Evolutionary conservation across 2,113 vertebrate species (phyloP).

Genomic region (Xenopus borealis): DNA sequence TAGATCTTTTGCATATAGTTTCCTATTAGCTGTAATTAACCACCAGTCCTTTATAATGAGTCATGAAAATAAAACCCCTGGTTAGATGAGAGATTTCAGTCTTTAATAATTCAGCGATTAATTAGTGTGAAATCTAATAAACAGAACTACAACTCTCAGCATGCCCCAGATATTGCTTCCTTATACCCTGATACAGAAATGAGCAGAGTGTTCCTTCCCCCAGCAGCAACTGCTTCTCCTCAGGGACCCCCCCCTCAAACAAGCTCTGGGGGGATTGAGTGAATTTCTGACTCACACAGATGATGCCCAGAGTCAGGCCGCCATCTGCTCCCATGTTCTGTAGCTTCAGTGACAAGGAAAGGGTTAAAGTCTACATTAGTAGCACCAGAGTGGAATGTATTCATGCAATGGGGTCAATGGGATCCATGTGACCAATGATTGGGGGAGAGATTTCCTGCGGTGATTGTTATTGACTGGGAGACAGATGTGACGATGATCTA

Average conservation of each 20-base stretch:
- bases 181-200: no score
- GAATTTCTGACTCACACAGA: background rate
- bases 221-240: no score
- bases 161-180: no score
- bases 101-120: no score
- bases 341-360: background rate
- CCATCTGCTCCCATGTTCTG: background rate
- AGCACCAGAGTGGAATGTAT: conserved; percentile 23
- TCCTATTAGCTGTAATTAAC: background rate
- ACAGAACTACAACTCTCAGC: no score
- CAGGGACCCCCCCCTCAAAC: no score
- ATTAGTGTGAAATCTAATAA: no score
- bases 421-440: conserved; percentile 25
- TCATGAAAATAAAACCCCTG: background rate
- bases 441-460: conserved; percentile 40
- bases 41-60: background rate
- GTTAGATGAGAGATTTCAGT: background rate
- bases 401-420: conserved; percentile 27
- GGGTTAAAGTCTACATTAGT: conserved; percentile 28
- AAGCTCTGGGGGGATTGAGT: background rate
- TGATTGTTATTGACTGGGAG: conserved; percentile 21
- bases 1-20: background rate
- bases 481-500: conserved; percentile 42
- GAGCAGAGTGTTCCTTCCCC: no score
- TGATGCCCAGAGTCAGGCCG: background rate